Percentiles rank a stretch among this genome's conserved stretches.
These are phyloP conservation scores for Diaphora mendica DNA, from an alignment of 2,888 invertebrate genomes.

Conservation along the genomic window DNA sequence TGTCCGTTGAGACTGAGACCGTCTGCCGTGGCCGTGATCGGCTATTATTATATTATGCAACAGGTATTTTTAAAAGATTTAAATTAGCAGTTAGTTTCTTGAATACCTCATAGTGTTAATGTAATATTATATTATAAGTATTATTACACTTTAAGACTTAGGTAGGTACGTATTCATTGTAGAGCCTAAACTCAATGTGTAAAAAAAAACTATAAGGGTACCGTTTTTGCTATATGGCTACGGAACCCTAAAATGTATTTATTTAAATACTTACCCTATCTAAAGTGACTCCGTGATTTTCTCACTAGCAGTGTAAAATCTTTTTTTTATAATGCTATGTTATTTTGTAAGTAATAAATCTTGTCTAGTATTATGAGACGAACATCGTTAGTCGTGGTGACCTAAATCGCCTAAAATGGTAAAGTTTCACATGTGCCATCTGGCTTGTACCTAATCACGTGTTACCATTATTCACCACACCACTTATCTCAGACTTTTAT, in stretches of 20 bases:
- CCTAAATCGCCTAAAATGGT: slow-evolving; percentile 7
- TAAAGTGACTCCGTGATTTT: background rate
- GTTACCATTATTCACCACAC: slow-evolving; percentile 8
- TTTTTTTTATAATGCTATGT: background rate
- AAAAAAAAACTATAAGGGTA: background rate
- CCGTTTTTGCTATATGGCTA: too few species aligned
- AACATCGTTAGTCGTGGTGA: background rate
- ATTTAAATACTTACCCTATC: too few species aligned
- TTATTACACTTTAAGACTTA: background rate
- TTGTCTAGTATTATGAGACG: background rate
- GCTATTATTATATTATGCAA: too few species aligned
- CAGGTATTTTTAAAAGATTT: background rate
- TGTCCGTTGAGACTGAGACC: too few species aligned
- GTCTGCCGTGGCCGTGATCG: too few species aligned
- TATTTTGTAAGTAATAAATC: background rate
- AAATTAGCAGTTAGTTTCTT: background rate
- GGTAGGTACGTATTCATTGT: background rate
- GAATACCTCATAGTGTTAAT: background rate
- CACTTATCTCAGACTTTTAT: slow-evolving; percentile 6
- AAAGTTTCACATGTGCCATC: slow-evolving; percentile 10
- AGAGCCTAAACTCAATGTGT: background rate
- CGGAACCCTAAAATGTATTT: too few species aligned
- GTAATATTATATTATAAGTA: background rate
- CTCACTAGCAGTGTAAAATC: background rate
- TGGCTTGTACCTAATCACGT: background rate